Evolutionary conservation across 2,888 invertebrate genomes (phyloP).

Genomic region (Byasa hedistus): DNA sequence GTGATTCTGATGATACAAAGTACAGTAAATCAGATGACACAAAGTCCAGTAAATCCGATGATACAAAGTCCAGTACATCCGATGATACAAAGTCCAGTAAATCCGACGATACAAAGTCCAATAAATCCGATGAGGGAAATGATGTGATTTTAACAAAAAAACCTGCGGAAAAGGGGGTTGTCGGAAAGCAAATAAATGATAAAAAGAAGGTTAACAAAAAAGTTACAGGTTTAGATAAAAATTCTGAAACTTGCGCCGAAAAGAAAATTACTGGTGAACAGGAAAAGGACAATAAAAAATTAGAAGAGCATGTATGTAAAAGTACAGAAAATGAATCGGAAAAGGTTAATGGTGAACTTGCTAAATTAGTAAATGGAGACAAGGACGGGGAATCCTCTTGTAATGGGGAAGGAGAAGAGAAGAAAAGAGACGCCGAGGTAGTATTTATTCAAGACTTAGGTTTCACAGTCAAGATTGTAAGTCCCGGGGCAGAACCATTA

Average conservation of each 20-base stretch:
- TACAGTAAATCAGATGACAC: no score
- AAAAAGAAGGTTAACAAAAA: slow-evolving; percentile 68
- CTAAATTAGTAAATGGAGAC: slow-evolving; percentile 63
- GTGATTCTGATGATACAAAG: slow-evolving; percentile 63
- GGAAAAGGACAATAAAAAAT: slow-evolving; percentile 49
- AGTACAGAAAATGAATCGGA: slow-evolving; percentile 47
- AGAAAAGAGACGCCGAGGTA: slow-evolving; percentile 86
- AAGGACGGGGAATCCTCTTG: slow-evolving; percentile 70
- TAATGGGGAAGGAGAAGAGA: slow-evolving; percentile 78
- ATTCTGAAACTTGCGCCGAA: slow-evolving; percentile 56
- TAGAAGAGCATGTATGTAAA: slow-evolving; percentile 44
- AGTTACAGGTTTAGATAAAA: slow-evolving; percentile 52
- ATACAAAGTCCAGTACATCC: slow-evolving; percentile 40
- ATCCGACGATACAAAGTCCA: slow-evolving; percentile 65
- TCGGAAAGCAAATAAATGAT: slow-evolving; percentile 52
- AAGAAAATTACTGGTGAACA: slow-evolving; percentile 49
- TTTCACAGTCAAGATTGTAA: slow-evolving; percentile 95
- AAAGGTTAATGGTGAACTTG: slow-evolving; percentile 56
- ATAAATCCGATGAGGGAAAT: slow-evolving; percentile 62
- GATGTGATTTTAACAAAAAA: slow-evolving; percentile 43
- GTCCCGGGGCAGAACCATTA: slow-evolving; percentile 94
- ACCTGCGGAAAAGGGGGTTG: slow-evolving; percentile 49
- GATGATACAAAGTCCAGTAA: slow-evolving; percentile 44
- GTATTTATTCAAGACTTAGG: slow-evolving; percentile 95
- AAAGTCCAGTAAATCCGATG: slow-evolving; percentile 58